Evolutionary conservation across 2,888 invertebrate species (phyloP).

Genomic region (Ormyrus thymus): DNA sequence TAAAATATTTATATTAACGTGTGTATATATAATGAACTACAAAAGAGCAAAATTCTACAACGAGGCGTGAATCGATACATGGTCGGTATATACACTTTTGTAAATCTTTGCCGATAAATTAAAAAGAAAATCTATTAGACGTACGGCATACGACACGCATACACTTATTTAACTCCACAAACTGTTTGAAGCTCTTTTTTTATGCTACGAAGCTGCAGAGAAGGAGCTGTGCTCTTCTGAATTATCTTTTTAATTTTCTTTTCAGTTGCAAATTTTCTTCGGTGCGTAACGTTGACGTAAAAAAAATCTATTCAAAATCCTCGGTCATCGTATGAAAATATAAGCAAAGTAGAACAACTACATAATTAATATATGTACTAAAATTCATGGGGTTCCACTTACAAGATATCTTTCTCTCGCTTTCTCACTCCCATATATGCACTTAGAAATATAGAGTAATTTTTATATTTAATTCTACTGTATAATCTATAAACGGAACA

Average conservation of each 20-base stretch:
- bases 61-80: neutral
- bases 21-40: conserved; percentile 7
- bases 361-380: conserved; percentile 42
- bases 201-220: neutral
- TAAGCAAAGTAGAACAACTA: conserved; percentile 47
- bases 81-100: neutral
- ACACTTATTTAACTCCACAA: conserved; percentile 20
- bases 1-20: conserved; percentile 28
- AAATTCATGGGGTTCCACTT: conserved; percentile 46
- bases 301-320: conserved; percentile 31
- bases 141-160: conserved; percentile 9
- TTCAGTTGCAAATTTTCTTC: conserved; percentile 4
- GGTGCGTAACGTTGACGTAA: conserved; percentile 27
- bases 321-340: conserved; percentile 44
- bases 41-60: neutral
- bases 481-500: conserved; percentile 36
- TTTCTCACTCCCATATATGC: neutral
- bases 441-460: conserved; percentile 45
- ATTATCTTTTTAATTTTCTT: conserved; percentile 3
- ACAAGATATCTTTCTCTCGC: conserved; percentile 34
- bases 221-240: neutral
- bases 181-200: neutral
- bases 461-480: conserved; percentile 28
- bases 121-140: conserved; percentile 20
- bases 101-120: conserved; percentile 19